These are phyloP conservation scores for Xyliphius kryptos DNA, from an alignment of 2,113 vertebrate species.

Conservation along the genomic window DNA sequence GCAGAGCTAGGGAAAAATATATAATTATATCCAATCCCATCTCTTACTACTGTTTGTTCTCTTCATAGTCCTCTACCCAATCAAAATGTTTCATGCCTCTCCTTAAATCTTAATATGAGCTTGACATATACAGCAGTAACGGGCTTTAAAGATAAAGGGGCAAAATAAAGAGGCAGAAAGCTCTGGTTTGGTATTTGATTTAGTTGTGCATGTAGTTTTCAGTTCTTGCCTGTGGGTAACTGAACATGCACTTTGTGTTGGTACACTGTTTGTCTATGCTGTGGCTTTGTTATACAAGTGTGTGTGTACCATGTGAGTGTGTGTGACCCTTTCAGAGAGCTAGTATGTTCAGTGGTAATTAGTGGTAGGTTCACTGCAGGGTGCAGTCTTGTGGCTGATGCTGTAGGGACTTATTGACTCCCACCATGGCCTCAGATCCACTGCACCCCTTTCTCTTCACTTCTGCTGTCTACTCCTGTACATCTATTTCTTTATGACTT, in stretches of 20 bases:
- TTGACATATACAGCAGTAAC: too few relatives aligned
- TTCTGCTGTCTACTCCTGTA: conserved; percentile 50
- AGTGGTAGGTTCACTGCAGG: conserved; percentile 61
- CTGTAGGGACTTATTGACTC: conserved; percentile 67
- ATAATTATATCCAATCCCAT: conserved; percentile 20
- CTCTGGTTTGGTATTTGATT: too few relatives aligned
- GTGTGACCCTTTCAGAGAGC: conserved; percentile 55
- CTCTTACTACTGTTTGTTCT: too few relatives aligned
- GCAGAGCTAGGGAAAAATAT: conserved; percentile 16
- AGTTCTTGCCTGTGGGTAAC: conserved; percentile 20
- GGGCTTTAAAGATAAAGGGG: too few relatives aligned
- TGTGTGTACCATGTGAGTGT: conserved; percentile 12
- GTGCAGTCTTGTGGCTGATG: conserved; percentile 58
- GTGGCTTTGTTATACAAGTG: conserved; percentile 2
- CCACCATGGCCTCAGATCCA: conserved; percentile 49
- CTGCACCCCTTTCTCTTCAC: conserved; percentile 51
- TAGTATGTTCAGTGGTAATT: conserved; percentile 66
- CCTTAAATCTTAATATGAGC: too few relatives aligned
- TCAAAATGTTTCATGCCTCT: too few relatives aligned
- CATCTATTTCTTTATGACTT: conserved; percentile 54
- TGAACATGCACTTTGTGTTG: conserved; percentile 5
- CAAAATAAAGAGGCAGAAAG: too few relatives aligned
- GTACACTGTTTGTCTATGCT: too few relatives aligned
- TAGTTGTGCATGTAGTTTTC: background rate
- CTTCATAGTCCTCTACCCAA: too few relatives aligned